phyloP scores from a whole-genome alignment of 2,797 vertebrate genomes.

The Podarcis lilfordi region DNA sequence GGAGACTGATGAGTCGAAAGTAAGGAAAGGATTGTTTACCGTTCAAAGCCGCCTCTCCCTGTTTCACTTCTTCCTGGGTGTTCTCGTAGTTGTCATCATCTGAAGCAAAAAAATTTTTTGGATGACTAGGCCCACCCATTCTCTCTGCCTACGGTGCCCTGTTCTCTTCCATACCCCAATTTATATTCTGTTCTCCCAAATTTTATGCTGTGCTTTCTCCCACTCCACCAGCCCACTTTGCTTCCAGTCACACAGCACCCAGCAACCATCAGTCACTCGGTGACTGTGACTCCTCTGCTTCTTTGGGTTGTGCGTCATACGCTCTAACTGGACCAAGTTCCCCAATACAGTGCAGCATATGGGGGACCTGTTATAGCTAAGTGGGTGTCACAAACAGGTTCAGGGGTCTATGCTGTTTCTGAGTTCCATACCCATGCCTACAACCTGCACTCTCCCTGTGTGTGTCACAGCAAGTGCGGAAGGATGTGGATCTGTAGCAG shows the following conservation, averaged over 20 bases:
- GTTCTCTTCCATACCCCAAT: neutral
- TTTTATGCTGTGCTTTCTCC: neutral
- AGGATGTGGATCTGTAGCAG: neutral
- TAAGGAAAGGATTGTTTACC: neutral
- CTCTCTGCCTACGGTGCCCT: neutral
- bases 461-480: neutral
- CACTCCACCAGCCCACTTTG: no score
- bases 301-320: neutral
- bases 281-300: neutral
- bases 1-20: neutral
- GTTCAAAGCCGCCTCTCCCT: neutral
- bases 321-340: neutral
- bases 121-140: neutral
- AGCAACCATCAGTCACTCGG: no score
- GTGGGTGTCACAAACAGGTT: neutral
- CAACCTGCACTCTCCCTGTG: neutral
- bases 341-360: neutral
- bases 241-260: neutral
- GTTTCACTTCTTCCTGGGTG: constrained; percentile 28
- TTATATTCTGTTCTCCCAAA: neutral
- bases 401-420: no score
- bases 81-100: constrained; percentile 36
- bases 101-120: neutral
- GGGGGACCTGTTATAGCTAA: neutral
- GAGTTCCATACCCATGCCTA: neutral